Evolutionary conservation across 2,888 invertebrate species (phyloP).

Genomic region (Maniola hyperantus): DNA sequence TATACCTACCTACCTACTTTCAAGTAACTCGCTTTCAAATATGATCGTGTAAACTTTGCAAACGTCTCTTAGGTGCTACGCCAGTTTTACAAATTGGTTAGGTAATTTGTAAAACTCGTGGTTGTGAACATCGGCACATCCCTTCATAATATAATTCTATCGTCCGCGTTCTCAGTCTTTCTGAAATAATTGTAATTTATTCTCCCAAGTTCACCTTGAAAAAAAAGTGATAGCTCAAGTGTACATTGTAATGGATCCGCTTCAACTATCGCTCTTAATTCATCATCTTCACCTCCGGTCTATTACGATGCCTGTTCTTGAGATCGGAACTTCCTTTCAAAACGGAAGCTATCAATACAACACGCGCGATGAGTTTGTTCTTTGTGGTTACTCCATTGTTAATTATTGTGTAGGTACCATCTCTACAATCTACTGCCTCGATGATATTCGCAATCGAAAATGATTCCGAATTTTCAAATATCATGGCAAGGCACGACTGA

Average conservation of each 20-base stretch:
- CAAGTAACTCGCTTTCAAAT: no score
- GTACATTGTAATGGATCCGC: slow-evolving; percentile 7
- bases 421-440: not conserved
- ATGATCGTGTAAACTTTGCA: no score
- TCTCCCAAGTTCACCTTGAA: slow-evolving; percentile 2
- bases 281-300: slow-evolving; percentile 22
- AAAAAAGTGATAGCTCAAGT: not conserved
- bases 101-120: no score
- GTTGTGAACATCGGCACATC: no score
- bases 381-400: slow-evolving; percentile 1
- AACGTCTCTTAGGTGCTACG: no score
- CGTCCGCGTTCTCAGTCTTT: no score
- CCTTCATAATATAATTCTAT: no score
- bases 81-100: no score
- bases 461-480: no score
- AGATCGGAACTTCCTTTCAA: slow-evolving; percentile 23
- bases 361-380: not conserved
- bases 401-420: not conserved
- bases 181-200: not conserved
- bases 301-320: slow-evolving; percentile 19
- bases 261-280: slow-evolving; percentile 15
- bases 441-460: not conserved
- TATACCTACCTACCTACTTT: no score
- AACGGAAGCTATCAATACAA: slow-evolving; percentile 16
- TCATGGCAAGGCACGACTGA: no score